Base-by-base conservation (phyloP, 2,888 invertebrate species). In the Amorpha juglandis region DNA sequence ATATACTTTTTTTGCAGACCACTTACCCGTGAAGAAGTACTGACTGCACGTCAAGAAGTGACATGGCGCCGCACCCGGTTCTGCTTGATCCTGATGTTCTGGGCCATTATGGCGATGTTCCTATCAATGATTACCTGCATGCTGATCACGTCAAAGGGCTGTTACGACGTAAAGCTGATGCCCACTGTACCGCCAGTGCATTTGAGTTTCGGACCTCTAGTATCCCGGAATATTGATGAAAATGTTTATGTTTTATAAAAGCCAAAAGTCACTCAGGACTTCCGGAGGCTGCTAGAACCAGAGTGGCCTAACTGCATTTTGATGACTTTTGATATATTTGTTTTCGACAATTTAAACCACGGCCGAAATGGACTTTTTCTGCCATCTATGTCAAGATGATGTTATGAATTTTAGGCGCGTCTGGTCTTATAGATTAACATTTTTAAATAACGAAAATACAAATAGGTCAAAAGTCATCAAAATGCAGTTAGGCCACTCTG, bases 41-140 rank as follows among this genome's bases (percentile, higher is more conserved):
- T 89, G 33, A 81, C 84, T n/a, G 86, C 84, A 14, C 82, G 83
- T 0, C 79, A 89, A 67, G 90, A 94, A 71, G 82, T 88, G 0
- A 88, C 90, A 74, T 95, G 95, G 95, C 87, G 91, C 0, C 86
- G 90, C 0, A 75, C 91, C 0, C 88, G 94, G 0, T 86, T 89
- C 66, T 81, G 88, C 67, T 78, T 94, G 27, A 77, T 94, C 70
- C 74, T 91, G 45, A 81, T 92, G 74, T 94, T 94, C 83, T 94
- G 94, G 93, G 82, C 91, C 0, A 75, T 88, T 45, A 81, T 95
- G 70, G 82, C 89, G 0, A 81, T 92, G 78, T 88, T 92, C 74
- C 86, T 95, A 0, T 80, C 91, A 3, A 81, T 91, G 55, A 85
- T 94, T 33, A 89, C 91, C 4, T 81, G 86, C 47, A 80, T 94